Evolutionary conservation across 2,797 vertebrate species (phyloP).

Genomic region (Eutrigla gurnardus): DNA sequence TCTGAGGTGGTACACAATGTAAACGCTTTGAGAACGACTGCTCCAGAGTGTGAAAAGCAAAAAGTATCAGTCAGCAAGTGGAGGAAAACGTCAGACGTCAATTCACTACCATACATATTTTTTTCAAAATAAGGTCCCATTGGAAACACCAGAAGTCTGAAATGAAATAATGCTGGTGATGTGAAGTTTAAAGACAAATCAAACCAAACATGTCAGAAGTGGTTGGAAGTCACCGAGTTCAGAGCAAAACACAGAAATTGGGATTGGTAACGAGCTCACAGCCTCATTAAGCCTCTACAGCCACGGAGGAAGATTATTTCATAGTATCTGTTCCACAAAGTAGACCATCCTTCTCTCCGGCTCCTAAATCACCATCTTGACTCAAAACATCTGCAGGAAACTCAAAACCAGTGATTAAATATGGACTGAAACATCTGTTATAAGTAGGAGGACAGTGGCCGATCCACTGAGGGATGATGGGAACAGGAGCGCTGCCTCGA

Average conservation of each 20-base stretch:
- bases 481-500: constrained; percentile 18
- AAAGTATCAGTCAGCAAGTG: too few species aligned
- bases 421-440: constrained; percentile 12
- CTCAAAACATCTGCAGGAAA: background rate
- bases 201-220: background rate
- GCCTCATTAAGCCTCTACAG: too few species aligned
- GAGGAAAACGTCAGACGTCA: too few species aligned
- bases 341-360: background rate
- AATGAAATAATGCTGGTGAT: background rate
- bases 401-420: constrained; percentile 12
- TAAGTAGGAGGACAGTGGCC: constrained; percentile 19
- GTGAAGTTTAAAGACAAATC: too few species aligned
- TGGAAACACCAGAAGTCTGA: background rate
- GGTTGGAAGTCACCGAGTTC: background rate
- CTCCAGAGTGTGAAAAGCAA: too few species aligned
- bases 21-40: too few species aligned
- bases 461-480: constrained; percentile 20
- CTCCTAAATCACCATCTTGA: constrained; percentile 2
- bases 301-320: too few species aligned
- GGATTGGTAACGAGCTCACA: too few species aligned
- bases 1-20: too few species aligned
- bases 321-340: constrained; percentile 3
- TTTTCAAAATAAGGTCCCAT: too few species aligned
- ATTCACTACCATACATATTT: too few species aligned
- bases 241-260: background rate